phyloP scores from a whole-genome alignment of 1,140 invertebrate genomes.

The Tyrophagus putrescentiae region DNA sequence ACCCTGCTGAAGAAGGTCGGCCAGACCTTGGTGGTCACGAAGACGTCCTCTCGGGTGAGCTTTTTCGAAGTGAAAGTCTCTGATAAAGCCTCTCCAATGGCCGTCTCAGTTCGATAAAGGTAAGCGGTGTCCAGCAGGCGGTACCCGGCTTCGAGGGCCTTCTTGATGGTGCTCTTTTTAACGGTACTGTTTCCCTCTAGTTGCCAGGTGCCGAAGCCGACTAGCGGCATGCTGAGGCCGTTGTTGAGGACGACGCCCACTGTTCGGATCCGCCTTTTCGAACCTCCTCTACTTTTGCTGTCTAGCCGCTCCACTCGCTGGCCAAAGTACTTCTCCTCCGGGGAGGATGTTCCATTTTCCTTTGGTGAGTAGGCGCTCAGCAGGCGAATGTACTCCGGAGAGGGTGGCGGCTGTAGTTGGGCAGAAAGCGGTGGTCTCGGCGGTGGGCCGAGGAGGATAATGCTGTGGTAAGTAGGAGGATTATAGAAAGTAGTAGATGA shows the following conservation, averaged over 20 bases:
- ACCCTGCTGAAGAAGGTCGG: slow-evolving; percentile 51
- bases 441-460: no score
- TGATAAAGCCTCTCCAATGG: slow-evolving; percentile 50
- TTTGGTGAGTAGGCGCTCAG: no score
- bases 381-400: background rate
- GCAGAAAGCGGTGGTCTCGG: background rate
- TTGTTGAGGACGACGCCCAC: slow-evolving; percentile 1
- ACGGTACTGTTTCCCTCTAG: slow-evolving; percentile 51
- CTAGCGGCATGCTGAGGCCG: slow-evolving; percentile 45
- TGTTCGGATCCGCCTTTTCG: background rate
- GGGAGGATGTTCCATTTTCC: background rate
- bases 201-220: slow-evolving; percentile 64
- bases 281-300: background rate
- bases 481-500: no score
- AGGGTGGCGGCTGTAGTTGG: background rate
- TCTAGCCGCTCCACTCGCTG: background rate
- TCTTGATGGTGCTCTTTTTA: slow-evolving; percentile 42
- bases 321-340: background rate
- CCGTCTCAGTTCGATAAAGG: slow-evolving; percentile 54
- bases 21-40: slow-evolving; percentile 59
- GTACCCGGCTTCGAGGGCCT: slow-evolving; percentile 47
- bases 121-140: slow-evolving; percentile 65
- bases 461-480: no score
- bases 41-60: slow-evolving; percentile 52
- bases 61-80: slow-evolving; percentile 45